Evolutionary conservation across 1,140 invertebrate species (phyloP).

Genomic region (Asobara japonica): DNA sequence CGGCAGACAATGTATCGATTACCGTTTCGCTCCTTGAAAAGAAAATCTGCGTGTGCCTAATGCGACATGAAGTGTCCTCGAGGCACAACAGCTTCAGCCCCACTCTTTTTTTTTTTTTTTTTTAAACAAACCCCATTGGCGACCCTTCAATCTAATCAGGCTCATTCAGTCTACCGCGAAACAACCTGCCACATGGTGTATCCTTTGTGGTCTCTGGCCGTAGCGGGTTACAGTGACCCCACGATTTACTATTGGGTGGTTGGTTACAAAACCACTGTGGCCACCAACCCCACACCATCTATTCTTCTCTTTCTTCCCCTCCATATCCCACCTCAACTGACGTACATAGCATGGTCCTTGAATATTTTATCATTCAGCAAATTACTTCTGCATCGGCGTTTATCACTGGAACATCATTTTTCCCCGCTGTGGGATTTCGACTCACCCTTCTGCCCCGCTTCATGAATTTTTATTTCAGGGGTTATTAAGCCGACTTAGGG

Average conservation of each 20-base stretch:
- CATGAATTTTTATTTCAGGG: slow-evolving; percentile 21
- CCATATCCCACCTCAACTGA: background rate
- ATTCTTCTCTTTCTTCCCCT: slow-evolving; percentile 1
- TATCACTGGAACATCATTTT: slow-evolving; percentile 16
- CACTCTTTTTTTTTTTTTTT: background rate
- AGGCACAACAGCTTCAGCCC: background rate
- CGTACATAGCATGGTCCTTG: background rate
- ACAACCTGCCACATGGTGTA: slow-evolving; percentile 56
- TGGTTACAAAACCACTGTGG: background rate
- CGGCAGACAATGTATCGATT: no score
- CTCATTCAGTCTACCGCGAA: slow-evolving; percentile 55
- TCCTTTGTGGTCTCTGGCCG: slow-evolving; percentile 19
- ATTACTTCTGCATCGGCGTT: slow-evolving; percentile 24
- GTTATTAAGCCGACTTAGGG: slow-evolving; percentile 1
- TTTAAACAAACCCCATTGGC: slow-evolving; percentile 22
- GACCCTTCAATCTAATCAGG: slow-evolving; percentile 56
- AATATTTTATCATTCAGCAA: slow-evolving; percentile 19
- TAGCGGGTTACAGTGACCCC: background rate
- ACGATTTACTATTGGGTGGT: slow-evolving; percentile 3
- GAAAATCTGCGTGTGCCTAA: background rate
- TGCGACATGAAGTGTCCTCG: background rate
- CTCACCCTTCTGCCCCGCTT: background rate
- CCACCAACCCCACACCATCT: background rate
- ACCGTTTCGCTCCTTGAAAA: background rate
- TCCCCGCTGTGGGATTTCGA: background rate